Base-by-base conservation (phyloP, 2,797 vertebrate species). In the Protosalanx chinensis region DNA sequence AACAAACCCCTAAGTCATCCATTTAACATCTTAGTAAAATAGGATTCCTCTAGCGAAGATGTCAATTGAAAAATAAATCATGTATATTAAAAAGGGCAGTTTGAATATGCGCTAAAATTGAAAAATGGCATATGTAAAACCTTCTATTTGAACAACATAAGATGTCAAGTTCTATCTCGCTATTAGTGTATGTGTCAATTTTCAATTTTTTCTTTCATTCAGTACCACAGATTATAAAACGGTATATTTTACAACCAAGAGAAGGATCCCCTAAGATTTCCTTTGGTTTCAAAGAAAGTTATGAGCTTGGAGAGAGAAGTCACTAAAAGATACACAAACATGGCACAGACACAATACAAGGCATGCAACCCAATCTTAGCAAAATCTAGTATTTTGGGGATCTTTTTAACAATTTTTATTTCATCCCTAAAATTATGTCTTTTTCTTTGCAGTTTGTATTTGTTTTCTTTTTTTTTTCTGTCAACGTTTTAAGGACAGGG, bases 301-400 rank as follows among this genome's bases (percentile, higher is more conserved):
- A 64, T 76, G 73, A 86, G 80, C 89, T 83, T 83, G 80, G 74
- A 81, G 67, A 84, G 79, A 76, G 82, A 81, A 81, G 80, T 86
- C 85, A 85, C 77, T 82, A 81, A 85, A 85, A 92, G 89, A 91
- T 90, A 88, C 90, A 88, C 84, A 90, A 92, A 90, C 88, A 93
- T 90, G 92, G 89, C 91, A 92, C 87, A 88, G 86, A 87, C 90
- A 85, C 77, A 90, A 86, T 80, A 81, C 76, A 89, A 77, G 77
- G 78, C 92, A 92, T 93, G 91, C 92, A 91, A 89, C 86, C 87
- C 89, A 81, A 75, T 89, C 91, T 88, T 86, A 84, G 88, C 85
- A 91, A 88, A 68, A 72, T 79, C 83, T 79, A 75, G 15, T 71
- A 64, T 78, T 80, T 73, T 30, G 62, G 15, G 32, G 15, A 53